Percentiles rank a stretch among this genome's conserved stretches.
Evolutionary conservation across 2,113 vertebrate species (phyloP).

Genomic region (Genyomyrus donnyi): DNA sequence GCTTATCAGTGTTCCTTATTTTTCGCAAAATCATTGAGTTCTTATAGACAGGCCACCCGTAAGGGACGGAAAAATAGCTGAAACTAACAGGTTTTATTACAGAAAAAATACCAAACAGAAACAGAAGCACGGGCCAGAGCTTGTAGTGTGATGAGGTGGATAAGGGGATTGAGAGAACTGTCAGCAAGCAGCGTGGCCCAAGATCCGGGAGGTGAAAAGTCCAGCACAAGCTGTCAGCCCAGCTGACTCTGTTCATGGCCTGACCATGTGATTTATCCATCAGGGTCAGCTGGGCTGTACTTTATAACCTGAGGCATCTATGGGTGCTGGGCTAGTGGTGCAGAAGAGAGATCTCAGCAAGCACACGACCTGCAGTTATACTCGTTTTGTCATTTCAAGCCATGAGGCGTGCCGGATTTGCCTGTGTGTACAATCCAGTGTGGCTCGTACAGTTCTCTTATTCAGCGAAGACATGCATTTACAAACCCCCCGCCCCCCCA

Average conservation of each 20-base stretch:
- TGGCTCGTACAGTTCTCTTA: not conserved
- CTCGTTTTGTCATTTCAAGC: not conserved
- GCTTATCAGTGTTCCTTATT: not conserved
- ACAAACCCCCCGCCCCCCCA: not conserved
- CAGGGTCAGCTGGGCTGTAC: not conserved
- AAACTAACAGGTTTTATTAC: not conserved
- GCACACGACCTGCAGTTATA: not conserved
- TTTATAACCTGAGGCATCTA: not conserved
- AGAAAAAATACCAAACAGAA: not conserved
- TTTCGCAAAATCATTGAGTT: not conserved
- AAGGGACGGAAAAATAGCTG: not conserved
- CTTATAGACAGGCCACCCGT: not conserved
- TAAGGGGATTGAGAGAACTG: not conserved
- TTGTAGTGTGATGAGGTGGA: not conserved
- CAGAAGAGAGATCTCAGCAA: not conserved
- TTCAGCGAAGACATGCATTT: not conserved
- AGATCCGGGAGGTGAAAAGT: not conserved
- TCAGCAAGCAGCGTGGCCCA: not conserved
- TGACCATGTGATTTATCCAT: not conserved
- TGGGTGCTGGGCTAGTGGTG: not conserved
- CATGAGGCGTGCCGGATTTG: not conserved
- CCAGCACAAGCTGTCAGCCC: not conserved
- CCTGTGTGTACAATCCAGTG: not conserved
- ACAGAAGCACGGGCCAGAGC: not conserved
- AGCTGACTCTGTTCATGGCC: not conserved